Base-by-base conservation (phyloP, 1,140 invertebrate genomes). In the Lasioglossum albipes region DNA sequence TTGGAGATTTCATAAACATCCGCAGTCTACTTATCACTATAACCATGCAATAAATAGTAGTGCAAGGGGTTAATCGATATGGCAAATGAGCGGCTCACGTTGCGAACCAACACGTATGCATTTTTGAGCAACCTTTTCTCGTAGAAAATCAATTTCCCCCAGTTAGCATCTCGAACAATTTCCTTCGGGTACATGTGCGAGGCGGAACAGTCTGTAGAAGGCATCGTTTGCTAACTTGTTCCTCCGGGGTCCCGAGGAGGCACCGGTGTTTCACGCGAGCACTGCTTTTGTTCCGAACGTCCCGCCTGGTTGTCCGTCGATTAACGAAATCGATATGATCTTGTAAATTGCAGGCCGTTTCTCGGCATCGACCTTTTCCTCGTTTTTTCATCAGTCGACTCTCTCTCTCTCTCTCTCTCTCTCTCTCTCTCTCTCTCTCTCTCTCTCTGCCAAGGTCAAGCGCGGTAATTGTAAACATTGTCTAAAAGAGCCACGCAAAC, bases 391-490 rank as follows among this genome's bases (percentile, higher is more conserved):
- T 10, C 52, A 16, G 3, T 7, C 52, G 7, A 6, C 2, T 16
- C 52, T 20, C 20, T 16, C 52, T 3, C 36, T 36, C 31, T 36
- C 36, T 3, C 36, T 36, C 36, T 36, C 36, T 36, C 36, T 36
- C 2, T 36, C 36, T 1, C 36, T 36, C 5, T 1, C 36, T 36
- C 36, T 54, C 16, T 13, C 5, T 20, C 1, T 0, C 13, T 54
- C 13, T 54, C 6, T n/a, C 18, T n/a, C 57, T 59, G 42, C 12
- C 61, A 65, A 65, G 42, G 61, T 31, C 36, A 27, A 13, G 4
- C 18, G 22, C 59, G 59, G 36, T 36, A 49, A 65, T 74, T 68
- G 66, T 49, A 57, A 76, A 76, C 41, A 68, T 75, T 61, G 65
- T 45, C 52, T 45, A 61, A 16, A 67, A 20, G 16, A 45, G 65